These are phyloP conservation scores for Aphis gossypii DNA, from an alignment of 1,140 invertebrate species.

Conservation along the genomic window DNA sequence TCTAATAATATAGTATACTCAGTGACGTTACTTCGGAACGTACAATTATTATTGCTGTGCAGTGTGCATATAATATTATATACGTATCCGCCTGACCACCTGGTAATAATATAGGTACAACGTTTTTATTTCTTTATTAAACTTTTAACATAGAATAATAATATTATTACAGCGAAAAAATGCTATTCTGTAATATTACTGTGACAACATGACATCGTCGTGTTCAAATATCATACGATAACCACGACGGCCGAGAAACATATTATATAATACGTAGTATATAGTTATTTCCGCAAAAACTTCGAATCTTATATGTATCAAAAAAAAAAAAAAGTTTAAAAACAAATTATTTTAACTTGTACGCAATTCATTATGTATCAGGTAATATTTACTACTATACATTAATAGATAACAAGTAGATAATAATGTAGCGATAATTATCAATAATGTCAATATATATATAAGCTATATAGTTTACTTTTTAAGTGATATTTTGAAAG, in stretches of 20 bases:
- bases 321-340: too few relatives aligned
- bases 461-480: neutral
- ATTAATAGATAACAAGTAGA: neutral
- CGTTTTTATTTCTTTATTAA: neutral
- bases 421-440: neutral
- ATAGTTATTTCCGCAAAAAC: too few relatives aligned
- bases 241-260: too few relatives aligned
- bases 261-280: too few relatives aligned
- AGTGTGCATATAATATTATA: neutral
- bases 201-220: neutral
- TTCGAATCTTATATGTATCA: too few relatives aligned
- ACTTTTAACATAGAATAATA: neutral
- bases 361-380: neutral
- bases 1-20: neutral
- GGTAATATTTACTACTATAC: neutral
- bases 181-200: neutral
- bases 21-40: neutral
- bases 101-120: neutral
- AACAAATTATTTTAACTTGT: too few relatives aligned
- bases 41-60: slow-evolving; percentile 11
- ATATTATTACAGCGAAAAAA: neutral
- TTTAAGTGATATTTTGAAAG: neutral
- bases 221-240: neutral
- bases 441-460: neutral
- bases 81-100: neutral